Percentiles rank a stretch among this genome's conserved stretches.
phyloP scores from a whole-genome alignment of 2,888 invertebrate species.

The Calliopum simillimum region DNA sequence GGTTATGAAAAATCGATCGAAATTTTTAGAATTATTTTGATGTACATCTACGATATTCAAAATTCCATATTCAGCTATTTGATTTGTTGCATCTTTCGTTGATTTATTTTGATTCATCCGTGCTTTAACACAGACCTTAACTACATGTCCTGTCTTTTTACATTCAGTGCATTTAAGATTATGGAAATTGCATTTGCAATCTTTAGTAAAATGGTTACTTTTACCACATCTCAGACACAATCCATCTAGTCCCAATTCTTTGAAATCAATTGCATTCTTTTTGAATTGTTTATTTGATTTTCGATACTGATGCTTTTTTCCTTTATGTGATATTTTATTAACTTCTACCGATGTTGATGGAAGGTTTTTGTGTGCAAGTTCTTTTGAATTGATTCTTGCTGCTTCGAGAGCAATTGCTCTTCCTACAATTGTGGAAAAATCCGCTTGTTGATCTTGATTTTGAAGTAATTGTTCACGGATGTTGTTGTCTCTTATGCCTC shows the following conservation, averaged over 20 bases:
- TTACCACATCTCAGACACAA: conserved; percentile 9
- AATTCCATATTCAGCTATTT: conserved; percentile 18
- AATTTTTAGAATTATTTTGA: conserved; percentile 5
- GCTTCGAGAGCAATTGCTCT: conserved; percentile 22
- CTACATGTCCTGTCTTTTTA: conserved; percentile 23
- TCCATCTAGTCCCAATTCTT: no score
- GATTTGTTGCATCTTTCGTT: conserved; percentile 37
- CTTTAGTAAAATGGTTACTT: conserved; percentile 34
- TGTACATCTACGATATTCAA: neutral
- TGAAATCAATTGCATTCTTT: no score
- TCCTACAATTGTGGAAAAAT: neutral
- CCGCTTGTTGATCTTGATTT: neutral
- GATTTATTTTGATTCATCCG: conserved; percentile 34
- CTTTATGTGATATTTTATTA: neutral
- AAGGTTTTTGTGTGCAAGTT: neutral
- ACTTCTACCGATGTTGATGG: conserved; percentile 1
- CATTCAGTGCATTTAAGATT: conserved; percentile 29
- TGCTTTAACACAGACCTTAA: conserved; percentile 32
- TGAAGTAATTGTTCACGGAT: conserved; percentile 21
- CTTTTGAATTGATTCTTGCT: conserved; percentile 6
- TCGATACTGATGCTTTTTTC: no score
- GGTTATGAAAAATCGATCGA: conserved; percentile 13
- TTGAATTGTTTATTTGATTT: no score
- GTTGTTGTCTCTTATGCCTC: conserved; percentile 17
- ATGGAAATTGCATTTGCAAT: conserved; percentile 35